Conservation (phyloP, 2,888 invertebrate species). For the Oasisia sp. region DNA sequence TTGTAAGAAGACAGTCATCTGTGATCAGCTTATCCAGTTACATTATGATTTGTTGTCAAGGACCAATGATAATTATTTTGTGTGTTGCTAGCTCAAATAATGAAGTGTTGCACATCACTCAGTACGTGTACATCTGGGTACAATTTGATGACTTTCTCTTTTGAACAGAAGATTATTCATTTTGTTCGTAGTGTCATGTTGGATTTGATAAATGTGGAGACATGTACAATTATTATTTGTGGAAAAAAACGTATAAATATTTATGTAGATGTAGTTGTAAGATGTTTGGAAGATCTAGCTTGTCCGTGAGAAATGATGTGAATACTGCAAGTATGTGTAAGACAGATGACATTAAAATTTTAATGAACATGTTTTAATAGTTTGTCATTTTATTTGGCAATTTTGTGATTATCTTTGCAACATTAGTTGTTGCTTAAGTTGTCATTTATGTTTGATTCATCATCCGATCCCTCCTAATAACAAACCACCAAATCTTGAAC, state of each 20-base stretch:
- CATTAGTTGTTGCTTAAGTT: neutral
- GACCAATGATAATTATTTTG: slow-evolving; percentile 12
- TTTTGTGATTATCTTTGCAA: neutral
- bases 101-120: neutral
- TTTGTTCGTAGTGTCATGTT: neutral
- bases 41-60: neutral
- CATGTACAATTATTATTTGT: slow-evolving; percentile 9
- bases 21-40: neutral
- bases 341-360: neutral
- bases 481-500: no score
- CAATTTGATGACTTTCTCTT: neutral
- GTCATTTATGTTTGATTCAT: neutral
- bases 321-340: neutral
- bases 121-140: neutral
- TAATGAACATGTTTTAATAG: neutral
- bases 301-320: slow-evolving; percentile 10
- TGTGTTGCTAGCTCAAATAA: neutral
- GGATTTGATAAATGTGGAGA: neutral
- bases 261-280: slow-evolving; percentile 8
- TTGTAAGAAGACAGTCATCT: slow-evolving; percentile 14
- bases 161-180: neutral
- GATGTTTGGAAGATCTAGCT: neutral
- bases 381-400: neutral
- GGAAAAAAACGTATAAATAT: neutral
- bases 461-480: no score